phyloP scores from a whole-genome alignment of 2,888 invertebrate genomes.

The Trimorus sp. region DNA sequence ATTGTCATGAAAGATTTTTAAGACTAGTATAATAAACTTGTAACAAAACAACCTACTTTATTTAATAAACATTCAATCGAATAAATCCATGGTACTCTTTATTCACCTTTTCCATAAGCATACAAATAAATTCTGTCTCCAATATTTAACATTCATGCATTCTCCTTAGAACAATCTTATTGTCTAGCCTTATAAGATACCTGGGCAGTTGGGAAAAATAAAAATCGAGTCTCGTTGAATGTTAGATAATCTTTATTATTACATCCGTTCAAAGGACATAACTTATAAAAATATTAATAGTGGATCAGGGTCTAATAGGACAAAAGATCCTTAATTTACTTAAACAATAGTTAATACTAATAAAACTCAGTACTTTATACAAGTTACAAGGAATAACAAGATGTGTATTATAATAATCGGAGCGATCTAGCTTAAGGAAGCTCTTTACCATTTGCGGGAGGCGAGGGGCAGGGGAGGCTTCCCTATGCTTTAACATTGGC shows the following conservation, averaged over 20 bases:
- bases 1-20: conserved; percentile 69
- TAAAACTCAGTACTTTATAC: conserved; percentile 82
- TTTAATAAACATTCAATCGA: neutral
- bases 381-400: conserved; percentile 81
- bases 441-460: too few relatives aligned
- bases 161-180: too few relatives aligned
- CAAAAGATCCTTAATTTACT: conserved; percentile 76
- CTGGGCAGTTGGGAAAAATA: neutral
- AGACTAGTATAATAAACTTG: conserved; percentile 24
- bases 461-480: too few relatives aligned
- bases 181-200: too few relatives aligned
- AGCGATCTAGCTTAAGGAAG: conserved; percentile 69
- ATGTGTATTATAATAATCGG: conserved; percentile 74
- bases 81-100: too few relatives aligned
- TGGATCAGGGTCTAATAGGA: conserved; percentile 66
- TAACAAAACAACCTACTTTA: neutral
- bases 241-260: conserved; percentile 80
- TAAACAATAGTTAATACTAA: conserved; percentile 79
- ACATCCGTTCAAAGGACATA: conserved; percentile 80
- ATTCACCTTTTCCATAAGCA: too few relatives aligned
- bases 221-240: conserved; percentile 69
- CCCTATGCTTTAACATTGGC: too few relatives aligned
- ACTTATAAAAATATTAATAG: conserved; percentile 78
- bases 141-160: too few relatives aligned
- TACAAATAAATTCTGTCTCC: too few relatives aligned